Percentiles rank a stretch among this genome's conserved stretches.
phyloP scores from a whole-genome alignment of 2,113 vertebrate species.

The Oncorhynchus clarkii region DNA sequence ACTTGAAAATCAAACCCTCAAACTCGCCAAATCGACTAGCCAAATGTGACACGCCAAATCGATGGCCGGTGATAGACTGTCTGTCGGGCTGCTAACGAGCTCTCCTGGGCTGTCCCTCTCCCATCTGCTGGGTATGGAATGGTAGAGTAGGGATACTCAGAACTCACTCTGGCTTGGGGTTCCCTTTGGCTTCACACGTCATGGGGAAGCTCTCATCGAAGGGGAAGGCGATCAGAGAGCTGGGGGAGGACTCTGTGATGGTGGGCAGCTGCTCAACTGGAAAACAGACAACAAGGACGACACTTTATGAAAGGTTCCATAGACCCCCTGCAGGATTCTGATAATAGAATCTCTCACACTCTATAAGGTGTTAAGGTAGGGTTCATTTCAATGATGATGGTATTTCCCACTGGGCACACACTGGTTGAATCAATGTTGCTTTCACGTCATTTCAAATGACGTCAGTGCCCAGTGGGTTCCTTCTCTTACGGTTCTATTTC shows the following conservation, averaged over 20 bases:
- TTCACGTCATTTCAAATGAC: too few species aligned
- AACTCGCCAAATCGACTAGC: conserved; percentile 1
- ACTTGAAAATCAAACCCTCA: conserved; percentile 23
- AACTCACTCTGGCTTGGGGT: conserved; percentile 88
- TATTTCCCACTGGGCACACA: too few species aligned
- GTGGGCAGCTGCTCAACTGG: conserved; percentile 91
- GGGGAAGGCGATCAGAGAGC: conserved; percentile 85
- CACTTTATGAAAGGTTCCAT: not conserved
- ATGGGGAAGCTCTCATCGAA: conserved; percentile 89
- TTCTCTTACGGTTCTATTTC: too few species aligned
- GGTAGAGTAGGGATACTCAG: not conserved
- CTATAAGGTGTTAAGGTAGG: not conserved
- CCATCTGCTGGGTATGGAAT: not conserved
- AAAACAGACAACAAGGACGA: conserved; percentile 31
- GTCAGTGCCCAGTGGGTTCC: too few species aligned
- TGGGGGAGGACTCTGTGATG: conserved; percentile 81
- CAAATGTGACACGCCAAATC: conserved; percentile 15
- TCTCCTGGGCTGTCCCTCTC: not conserved
- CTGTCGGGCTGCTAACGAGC: conserved; percentile 29
- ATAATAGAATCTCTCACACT: not conserved
- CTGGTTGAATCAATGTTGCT: too few species aligned
- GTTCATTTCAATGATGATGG: not conserved
- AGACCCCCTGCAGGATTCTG: not conserved
- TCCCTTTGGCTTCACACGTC: conserved; percentile 90
- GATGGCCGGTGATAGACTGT: not conserved